These are phyloP conservation scores for Anas platyrhynchos DNA, from an alignment of 2,113 vertebrate genomes.

Conservation along the genomic window DNA sequence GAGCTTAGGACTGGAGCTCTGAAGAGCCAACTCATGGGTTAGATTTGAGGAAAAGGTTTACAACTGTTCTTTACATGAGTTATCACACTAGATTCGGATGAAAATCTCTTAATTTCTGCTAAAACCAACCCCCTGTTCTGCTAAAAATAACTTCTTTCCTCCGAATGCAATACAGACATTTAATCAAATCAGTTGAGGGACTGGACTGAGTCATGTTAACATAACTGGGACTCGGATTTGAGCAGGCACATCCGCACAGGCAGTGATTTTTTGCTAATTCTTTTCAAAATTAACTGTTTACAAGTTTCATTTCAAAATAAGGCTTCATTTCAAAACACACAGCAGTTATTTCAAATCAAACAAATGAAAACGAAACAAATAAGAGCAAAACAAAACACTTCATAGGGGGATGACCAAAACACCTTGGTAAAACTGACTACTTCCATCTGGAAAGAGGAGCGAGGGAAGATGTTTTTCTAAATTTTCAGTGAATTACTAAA, in stretches of 20 bases:
- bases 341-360: neutral
- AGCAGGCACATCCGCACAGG: neutral
- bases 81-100: neutral
- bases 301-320: neutral
- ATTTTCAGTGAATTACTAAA: neutral
- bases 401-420: neutral
- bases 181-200: neutral
- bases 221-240: neutral
- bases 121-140: neutral
- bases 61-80: neutral
- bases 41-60: neutral
- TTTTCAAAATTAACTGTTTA: neutral
- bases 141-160: neutral
- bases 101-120: neutral
- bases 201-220: neutral
- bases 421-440: neutral
- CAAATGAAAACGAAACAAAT: neutral
- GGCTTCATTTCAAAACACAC: conserved; percentile 1
- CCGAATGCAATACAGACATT: neutral
- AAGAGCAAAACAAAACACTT: neutral
- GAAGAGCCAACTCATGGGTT: neutral
- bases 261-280: neutral
- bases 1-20: neutral
- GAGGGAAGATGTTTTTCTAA: neutral
- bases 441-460: neutral